phyloP scores from a whole-genome alignment of 2,113 vertebrate species.

The Apodemus sylvaticus region DNA sequence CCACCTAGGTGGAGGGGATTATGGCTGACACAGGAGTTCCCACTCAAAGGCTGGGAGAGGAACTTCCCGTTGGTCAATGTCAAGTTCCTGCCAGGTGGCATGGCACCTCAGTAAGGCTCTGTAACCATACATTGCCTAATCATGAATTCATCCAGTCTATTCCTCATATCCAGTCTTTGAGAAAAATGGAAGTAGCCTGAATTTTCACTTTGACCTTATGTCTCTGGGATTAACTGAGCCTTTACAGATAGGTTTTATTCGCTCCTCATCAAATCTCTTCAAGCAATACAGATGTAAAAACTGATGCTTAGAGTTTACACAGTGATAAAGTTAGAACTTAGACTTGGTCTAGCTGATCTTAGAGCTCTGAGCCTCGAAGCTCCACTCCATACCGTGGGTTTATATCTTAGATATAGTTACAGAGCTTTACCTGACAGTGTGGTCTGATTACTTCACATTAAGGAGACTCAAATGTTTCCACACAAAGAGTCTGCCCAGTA shows the following conservation, averaged over 20 bases:
- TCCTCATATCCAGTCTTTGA: background rate
- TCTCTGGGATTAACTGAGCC: background rate
- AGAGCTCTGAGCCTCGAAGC: background rate
- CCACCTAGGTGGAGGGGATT: too few species aligned
- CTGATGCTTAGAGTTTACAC: background rate
- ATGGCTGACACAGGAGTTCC: too few species aligned
- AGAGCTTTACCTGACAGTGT: background rate
- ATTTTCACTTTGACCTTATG: background rate
- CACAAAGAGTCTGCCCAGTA: background rate
- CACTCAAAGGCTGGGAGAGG: too few species aligned
- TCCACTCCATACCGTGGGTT: background rate
- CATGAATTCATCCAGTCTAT: background rate
- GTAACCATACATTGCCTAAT: background rate
- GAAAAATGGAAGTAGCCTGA: background rate
- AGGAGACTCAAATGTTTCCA: background rate
- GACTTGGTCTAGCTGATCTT: background rate
- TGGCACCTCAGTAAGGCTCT: too few species aligned
- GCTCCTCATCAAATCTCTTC: background rate
- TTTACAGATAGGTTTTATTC: background rate
- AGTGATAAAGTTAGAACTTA: background rate
- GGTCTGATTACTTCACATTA: background rate
- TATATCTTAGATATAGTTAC: background rate
- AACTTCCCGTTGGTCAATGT: too few species aligned
- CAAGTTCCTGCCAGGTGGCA: too few species aligned
- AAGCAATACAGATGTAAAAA: background rate